Conservation (phyloP, 2,888 invertebrate genomes). For the Brachypterus glaber region DNA sequence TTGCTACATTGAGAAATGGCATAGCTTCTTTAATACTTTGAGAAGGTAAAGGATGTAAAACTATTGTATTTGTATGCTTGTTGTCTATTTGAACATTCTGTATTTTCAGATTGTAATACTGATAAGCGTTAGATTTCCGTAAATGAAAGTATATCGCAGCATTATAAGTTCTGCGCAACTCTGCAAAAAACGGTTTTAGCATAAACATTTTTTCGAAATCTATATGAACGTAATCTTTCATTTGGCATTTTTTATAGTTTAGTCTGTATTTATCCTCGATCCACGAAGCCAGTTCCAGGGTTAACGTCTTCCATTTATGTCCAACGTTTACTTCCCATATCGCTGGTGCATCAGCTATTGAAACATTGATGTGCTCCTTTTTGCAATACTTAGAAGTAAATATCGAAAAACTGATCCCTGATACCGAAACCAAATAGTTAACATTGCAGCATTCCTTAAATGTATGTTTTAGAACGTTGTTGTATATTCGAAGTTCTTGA, state of each 20-base stretch:
- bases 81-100: conserved; percentile 67
- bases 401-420: conserved; percentile 56
- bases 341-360: conserved; percentile 59
- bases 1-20: conserved; percentile 52
- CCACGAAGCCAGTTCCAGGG: conserved; percentile 70
- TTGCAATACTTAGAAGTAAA: conserved; percentile 36
- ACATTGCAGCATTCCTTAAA: conserved; percentile 59
- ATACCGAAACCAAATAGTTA: conserved; percentile 59
- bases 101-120: conserved; percentile 56
- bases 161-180: conserved; percentile 59
- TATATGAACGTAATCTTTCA: conserved; percentile 70
- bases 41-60: conserved; percentile 41
- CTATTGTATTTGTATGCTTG: conserved; percentile 31
- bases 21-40: conserved; percentile 45
- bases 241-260: conserved; percentile 59
- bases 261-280: conserved; percentile 68
- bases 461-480: conserved; percentile 48
- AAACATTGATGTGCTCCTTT: conserved; percentile 62
- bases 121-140: conserved; percentile 58
- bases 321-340: conserved; percentile 76
- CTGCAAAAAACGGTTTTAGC: conserved; percentile 77
- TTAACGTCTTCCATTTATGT: conserved; percentile 68
- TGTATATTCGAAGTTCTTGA: conserved; percentile 63
- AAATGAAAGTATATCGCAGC: conserved; percentile 68
- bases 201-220: conserved; percentile 79